Conservation (phyloP, 2,113 vertebrate genomes). For the Gallinago jamesoni region DNA sequence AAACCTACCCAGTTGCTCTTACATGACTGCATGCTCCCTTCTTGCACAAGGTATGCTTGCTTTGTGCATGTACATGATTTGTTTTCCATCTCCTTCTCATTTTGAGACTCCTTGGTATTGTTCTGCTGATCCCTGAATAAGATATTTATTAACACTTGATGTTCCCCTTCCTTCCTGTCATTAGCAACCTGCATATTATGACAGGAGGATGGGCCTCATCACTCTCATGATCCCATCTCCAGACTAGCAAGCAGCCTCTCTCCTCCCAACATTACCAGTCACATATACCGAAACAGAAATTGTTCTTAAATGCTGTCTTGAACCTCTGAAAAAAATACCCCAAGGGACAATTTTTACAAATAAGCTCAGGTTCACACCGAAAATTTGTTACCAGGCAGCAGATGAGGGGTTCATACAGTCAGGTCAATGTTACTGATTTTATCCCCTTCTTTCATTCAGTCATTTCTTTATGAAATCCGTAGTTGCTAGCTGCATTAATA, state of each 20-base stretch:
- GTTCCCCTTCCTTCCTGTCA: neutral
- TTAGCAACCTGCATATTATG: neutral
- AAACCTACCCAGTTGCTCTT: neutral
- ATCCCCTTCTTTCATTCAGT: neutral
- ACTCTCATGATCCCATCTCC: neutral
- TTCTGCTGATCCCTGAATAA: neutral
- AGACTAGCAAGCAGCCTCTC: neutral
- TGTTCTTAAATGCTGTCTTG: neutral
- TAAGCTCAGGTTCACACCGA: neutral
- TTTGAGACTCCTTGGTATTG: neutral
- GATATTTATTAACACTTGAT: neutral
- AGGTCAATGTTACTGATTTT: neutral
- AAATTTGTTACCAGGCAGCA: neutral
- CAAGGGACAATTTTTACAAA: neutral
- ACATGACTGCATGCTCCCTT: neutral
- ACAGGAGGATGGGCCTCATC: neutral
- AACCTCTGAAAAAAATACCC: neutral
- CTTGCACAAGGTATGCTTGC: fast-evolving
- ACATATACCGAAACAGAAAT: neutral
- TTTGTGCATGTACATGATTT: neutral
- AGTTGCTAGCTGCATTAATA: neutral
- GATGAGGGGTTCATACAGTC: neutral
- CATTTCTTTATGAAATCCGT: neutral
- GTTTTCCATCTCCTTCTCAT: neutral
- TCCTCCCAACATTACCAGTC: neutral